These are phyloP conservation scores for Eremobia ochroleuca DNA, from an alignment of 2,888 invertebrate species.

Conservation along the genomic window DNA sequence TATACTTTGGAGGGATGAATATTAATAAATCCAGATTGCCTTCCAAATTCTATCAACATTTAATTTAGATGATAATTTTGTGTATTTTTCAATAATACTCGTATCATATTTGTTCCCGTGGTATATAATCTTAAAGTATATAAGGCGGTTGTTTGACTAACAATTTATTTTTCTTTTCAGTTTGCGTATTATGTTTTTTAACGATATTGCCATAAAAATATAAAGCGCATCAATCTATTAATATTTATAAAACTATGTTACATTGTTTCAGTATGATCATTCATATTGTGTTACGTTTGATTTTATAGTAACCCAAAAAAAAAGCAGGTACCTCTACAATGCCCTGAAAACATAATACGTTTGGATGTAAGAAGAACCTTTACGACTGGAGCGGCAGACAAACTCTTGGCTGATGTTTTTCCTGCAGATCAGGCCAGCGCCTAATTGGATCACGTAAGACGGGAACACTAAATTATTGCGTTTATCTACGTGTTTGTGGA, in stretches of 20 bases:
- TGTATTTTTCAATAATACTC: slow-evolving; percentile 49
- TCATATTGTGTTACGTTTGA: neutral
- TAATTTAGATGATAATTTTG: slow-evolving; percentile 67
- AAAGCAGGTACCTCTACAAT: neutral
- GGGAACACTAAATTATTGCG: slow-evolving; percentile 68
- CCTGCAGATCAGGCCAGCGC: slow-evolving; percentile 57
- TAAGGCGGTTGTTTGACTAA: slow-evolving; percentile 20
- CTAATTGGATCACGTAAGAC: slow-evolving; percentile 68
- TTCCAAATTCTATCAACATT: slow-evolving; percentile 64
- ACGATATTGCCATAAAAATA: neutral
- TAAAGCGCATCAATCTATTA: neutral
- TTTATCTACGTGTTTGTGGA: slow-evolving; percentile 65
- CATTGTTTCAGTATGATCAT: neutral
- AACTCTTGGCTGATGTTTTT: slow-evolving; percentile 60
- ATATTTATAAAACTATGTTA: neutral
- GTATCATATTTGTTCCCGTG: slow-evolving; percentile 14
- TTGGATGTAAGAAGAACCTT: slow-evolving; percentile 38
- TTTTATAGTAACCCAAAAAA: neutral
- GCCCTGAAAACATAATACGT: slow-evolving; percentile 38
- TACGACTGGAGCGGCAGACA: slow-evolving; percentile 48
- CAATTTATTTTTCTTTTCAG: neutral
- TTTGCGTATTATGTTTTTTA: neutral
- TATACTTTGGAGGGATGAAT: slow-evolving; percentile 64
- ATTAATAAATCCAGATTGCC: slow-evolving; percentile 65
- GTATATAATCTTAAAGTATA: slow-evolving; percentile 28